A percentile compares a stretch with the other conserved stretches of the same genome.
phyloP scores from a whole-genome alignment of 2,113 vertebrate species.

The Ploceus nigricollis region DNA sequence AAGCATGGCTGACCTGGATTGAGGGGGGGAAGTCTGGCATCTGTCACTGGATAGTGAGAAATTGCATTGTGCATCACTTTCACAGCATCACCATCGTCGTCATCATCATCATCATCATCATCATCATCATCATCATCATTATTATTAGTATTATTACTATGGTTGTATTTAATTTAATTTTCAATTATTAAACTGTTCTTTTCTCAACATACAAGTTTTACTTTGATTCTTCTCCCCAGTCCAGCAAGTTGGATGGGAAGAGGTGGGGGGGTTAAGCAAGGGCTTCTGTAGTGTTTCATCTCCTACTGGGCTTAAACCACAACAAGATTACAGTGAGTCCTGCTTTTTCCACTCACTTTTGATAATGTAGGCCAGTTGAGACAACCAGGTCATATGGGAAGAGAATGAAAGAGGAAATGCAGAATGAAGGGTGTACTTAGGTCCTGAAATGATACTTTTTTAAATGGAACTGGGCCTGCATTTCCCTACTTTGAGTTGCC shows the following conservation, averaged over 20 bases:
- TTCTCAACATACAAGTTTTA: neutral
- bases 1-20: accelerated
- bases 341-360: neutral
- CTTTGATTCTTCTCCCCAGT: neutral
- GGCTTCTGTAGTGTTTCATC: neutral
- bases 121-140: too few species aligned
- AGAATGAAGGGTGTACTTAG: neutral
- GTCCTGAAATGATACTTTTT: neutral
- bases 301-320: neutral
- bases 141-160: too few species aligned
- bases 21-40: accelerated
- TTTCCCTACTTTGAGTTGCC: neutral
- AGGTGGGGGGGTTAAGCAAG: neutral
- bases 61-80: neutral
- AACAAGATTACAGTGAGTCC: neutral
- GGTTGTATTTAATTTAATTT: neutral
- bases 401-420: neutral
- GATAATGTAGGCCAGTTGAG: neutral
- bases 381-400: neutral
- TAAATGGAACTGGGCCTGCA: neutral
- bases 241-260: neutral
- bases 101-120: too few species aligned
- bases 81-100: too few species aligned
- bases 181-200: neutral
- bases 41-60: neutral